Evolutionary conservation across 2,888 invertebrate species (phyloP), one percentile per base, ranked within the genome.

Genomic region (Exephanes ischioxanthus): DNA sequence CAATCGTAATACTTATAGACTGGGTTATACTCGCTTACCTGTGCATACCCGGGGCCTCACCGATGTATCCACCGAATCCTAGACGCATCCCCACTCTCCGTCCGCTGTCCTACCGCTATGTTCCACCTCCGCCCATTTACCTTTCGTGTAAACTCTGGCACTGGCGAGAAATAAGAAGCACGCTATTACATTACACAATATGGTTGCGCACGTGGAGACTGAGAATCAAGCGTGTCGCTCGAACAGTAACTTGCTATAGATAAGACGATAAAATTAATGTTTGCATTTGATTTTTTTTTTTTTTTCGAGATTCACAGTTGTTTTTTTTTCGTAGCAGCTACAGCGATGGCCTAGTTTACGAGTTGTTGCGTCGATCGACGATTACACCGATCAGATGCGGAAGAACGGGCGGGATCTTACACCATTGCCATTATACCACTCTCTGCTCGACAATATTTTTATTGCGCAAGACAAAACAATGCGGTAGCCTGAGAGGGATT

Each of bases 171-270:
- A 72, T 55, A 53, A 73, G 81, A 73, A 85, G 58, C 78, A 45
- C 76, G 72, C 80, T 75, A 70, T 85, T 85, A 51, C 75, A 55
- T 85, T 85, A 82, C 85, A 85, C 85, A 82, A 85, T 79, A 82
- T 85, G 75, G 66, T 79, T 85, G 82, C 75, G 78, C 85, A 82
- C 85, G 85, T 85, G 81, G 85, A 72, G 41, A 63, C 41, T 53
- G 61, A 51, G 45, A 16, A 33, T 58, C 6, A 37, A 16, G 30
- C 68, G 19, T 63, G 79, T 53, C 73, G 61, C 79, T 71, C 53
- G 22, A 26, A 58, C 11, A 11, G 4, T 22, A 58, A 26, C 58
- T 14, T 58, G 22, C 19, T 26, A 58, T 22, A 58, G 58, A 58
- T 58, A 58, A 58, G 58, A 26, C 22, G 22, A 14, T 58, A 11